A percentile compares a stretch with the other conserved stretches of the same genome.
Conservation (phyloP, 2,888 invertebrate genomes). For the Nephrotoma flavescens region DNA sequence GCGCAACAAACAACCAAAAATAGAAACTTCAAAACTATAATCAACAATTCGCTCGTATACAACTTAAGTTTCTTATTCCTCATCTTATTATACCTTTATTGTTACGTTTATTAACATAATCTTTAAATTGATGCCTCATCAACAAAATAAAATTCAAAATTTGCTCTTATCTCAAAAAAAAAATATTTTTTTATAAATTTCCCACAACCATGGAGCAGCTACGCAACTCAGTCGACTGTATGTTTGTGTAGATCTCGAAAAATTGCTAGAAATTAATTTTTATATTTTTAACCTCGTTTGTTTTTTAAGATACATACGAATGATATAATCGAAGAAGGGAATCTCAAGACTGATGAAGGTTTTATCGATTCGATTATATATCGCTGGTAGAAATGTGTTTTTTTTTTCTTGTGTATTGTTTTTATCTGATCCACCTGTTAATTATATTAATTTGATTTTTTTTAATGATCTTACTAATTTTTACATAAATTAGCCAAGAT, state of each 20-base stretch:
- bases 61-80: not conserved
- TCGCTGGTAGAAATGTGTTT: not conserved
- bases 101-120: not conserved
- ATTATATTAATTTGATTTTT: not conserved
- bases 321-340: not conserved
- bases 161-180: not conserved
- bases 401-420: not conserved
- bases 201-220: not conserved
- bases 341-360: not conserved
- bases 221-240: not conserved
- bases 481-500: not conserved
- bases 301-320: not conserved
- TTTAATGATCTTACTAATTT: not conserved
- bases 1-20: not conserved
- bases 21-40: not conserved
- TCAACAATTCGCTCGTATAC: not conserved
- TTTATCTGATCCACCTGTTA: not conserved
- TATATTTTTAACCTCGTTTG: not conserved
- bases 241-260: not conserved
- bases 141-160: not conserved
- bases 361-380: not conserved
- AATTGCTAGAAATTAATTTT: not conserved
- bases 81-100: not conserved
- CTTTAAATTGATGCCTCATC: not conserved
- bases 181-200: not conserved